Percentiles rank a stretch among this genome's conserved stretches.
Conservation (phyloP, 2,888 invertebrate genomes). For the Morpho deidamia region DNA sequence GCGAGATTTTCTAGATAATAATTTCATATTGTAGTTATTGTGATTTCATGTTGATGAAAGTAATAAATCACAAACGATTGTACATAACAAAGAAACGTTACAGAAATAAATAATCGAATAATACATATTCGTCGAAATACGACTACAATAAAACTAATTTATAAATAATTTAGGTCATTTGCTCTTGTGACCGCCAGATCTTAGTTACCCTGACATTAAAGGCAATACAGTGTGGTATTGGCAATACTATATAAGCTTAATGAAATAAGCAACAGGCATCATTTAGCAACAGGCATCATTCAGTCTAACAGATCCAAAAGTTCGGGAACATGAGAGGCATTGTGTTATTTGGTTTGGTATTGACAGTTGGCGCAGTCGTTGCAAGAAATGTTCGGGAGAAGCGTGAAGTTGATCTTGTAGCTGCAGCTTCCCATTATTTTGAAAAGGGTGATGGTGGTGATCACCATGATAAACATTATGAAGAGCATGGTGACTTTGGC, state of each 20-base stretch:
- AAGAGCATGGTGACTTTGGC: conserved; percentile 81
- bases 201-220: conserved; percentile 69
- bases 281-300: conserved; percentile 55
- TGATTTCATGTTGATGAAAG: background rate
- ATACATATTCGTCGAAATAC: conserved; percentile 11
- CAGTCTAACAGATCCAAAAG: conserved; percentile 46
- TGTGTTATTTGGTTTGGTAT: conserved; percentile 53
- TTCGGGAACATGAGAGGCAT: conserved; percentile 53
- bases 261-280: conserved; percentile 63
- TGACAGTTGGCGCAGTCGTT: conserved; percentile 59
- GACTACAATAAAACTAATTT: conserved; percentile 45
- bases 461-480: conserved; percentile 79
- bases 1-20: too few species aligned
- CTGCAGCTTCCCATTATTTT: conserved; percentile 69
- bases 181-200: conserved; percentile 54
- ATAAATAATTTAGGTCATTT: conserved; percentile 61
- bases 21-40: too few species aligned
- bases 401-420: conserved; percentile 68
- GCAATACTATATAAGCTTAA: conserved; percentile 71
- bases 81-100: background rate
- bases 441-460: conserved; percentile 80
- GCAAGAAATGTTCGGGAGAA: conserved; percentile 69
- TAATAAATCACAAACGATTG: background rate
- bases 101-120: background rate
- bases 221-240: conserved; percentile 50